Evolutionary conservation across 2,888 invertebrate genomes (phyloP).

Genomic region (Pristionchus mayeri): DNA sequence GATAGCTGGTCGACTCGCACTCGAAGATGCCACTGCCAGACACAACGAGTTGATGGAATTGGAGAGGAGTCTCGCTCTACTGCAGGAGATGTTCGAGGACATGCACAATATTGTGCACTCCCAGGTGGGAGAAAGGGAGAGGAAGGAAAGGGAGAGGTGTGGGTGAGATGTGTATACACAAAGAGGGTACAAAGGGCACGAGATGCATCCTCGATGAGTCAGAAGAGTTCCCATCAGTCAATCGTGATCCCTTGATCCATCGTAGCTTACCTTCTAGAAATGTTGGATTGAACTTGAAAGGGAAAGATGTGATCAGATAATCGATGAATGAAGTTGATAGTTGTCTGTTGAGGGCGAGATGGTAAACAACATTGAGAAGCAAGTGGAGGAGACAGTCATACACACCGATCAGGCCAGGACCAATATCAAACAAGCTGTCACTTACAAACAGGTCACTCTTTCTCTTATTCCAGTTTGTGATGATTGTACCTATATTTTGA

Average conservation of each 20-base stretch:
- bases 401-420: slow-evolving; percentile 59
- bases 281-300: too few species aligned
- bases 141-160: background rate
- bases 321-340: background rate
- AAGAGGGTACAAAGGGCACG: background rate
- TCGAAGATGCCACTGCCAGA: slow-evolving; percentile 79
- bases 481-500: too few species aligned
- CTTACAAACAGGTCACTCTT: slow-evolving; percentile 67
- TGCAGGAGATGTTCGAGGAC: slow-evolving; percentile 99
- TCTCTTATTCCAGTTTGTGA: background rate
- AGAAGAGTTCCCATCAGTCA: too few species aligned
- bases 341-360: slow-evolving; percentile 60
- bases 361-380: slow-evolving; percentile 69
- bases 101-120: slow-evolving; percentile 95
- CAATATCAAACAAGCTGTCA: slow-evolving; percentile 67
- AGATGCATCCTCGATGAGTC: background rate
- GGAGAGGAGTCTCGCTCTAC: slow-evolving; percentile 98
- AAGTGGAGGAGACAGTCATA: slow-evolving; percentile 65
- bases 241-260: background rate
- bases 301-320: too few species aligned
- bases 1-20: slow-evolving; percentile 66
- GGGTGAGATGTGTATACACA: background rate
- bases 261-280: too few species aligned
- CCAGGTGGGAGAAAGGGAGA: slow-evolving; percentile 58
- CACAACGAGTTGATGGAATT: slow-evolving; percentile 99